Evolutionary conservation across 2,888 invertebrate species (phyloP), one percentile per base, ranked within the genome.

Genomic region (Cetonia aurata): DNA sequence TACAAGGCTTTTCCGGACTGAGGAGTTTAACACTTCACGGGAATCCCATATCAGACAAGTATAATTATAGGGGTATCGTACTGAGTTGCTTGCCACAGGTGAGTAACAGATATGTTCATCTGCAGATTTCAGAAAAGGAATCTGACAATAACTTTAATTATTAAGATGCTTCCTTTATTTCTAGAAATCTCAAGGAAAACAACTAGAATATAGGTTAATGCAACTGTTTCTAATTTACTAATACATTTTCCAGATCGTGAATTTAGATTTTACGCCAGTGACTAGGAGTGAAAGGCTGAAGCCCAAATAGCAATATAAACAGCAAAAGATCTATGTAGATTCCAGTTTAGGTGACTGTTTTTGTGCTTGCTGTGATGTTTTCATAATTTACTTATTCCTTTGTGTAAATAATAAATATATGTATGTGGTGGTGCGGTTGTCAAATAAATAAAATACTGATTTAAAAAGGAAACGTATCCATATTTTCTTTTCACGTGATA

Each of bases 11-110:
- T 33, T 79, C 78, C 10, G 79, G 84, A 33, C 80, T 90, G 12
- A 81, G 84, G 62, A 87, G 86, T n/a, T 79, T 90, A 1, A 88
- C 89, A 0, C 82, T 90, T 19, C 89, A 90, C 75, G 90, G 89
- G 48, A 89, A 89, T 80, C 87, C 88, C 0, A 81, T 87, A 8
- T 82, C 85, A 19, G 82, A 83, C 53, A 73, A 82, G 56, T 77
- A 81, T 0, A 77, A 78, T 41, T 87, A 87, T 62, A 81, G 87
- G 52, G 75, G 75, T 41, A 84, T 81, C 59, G 77, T 86, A 0
- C 77, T 86, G 4, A 79, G 82, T 4, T 80, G 83, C 44, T 75
- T 87, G 44, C 86, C 87, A 0, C 86, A 86, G 77, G 81, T 86
- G 62, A 72, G 74, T 25, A 76, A 17, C 2, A 67, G 37, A n/a